Evolutionary conservation across 2,797 vertebrate genomes (phyloP), one percentile per base, ranked within the genome.

Genomic region (Gambusia yucatana): DNA sequence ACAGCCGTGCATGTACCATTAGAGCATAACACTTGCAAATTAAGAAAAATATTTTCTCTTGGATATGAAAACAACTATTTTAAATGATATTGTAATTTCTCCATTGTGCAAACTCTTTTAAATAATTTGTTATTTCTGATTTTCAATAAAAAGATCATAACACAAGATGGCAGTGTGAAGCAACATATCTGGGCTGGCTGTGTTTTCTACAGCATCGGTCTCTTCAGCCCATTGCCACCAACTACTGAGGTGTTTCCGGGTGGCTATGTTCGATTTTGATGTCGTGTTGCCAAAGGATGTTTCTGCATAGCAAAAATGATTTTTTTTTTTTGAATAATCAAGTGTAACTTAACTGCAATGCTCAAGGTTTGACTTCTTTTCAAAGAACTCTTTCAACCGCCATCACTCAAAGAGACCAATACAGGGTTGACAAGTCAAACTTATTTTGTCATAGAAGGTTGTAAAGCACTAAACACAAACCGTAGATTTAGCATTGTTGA

Each of bases 81-180:
- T 1, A 80, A 82, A 44, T 57, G 6, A 41, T 14, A 13, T 22
- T 50, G 20, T 36, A 33, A 22, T 55, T 73, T 73, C 13, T n/a
- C 72, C 36, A 25, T 2, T n/a, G 22, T 72, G 46, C 30, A 30
- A 17, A 72, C 2, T 3, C 33, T 20, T 47, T 9, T 1, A 5
- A 30, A 61, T 11, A 39, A 41, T 71, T 82, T 80, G 3, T 70
- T 22, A 22, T 9, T 61, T 79, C 47, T 10, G 44, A 75, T 28
- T 67, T n/a, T 48, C 28, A 28, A 78, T 43, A 50, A 5, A 41
- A 70, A 41, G 25, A 1, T 28, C 11, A 80, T 71, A 72, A 85
- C 94, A 94, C 89, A 84, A 93, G 94, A 87, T 91, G 94, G 91
- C 93, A 93, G 89, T 92, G 85, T 92, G 89, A 59, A 75, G 72